Evolutionary conservation across 1,140 invertebrate species (phyloP), one percentile per base, ranked within the genome.

Genomic region (Cephus cinctus): DNA sequence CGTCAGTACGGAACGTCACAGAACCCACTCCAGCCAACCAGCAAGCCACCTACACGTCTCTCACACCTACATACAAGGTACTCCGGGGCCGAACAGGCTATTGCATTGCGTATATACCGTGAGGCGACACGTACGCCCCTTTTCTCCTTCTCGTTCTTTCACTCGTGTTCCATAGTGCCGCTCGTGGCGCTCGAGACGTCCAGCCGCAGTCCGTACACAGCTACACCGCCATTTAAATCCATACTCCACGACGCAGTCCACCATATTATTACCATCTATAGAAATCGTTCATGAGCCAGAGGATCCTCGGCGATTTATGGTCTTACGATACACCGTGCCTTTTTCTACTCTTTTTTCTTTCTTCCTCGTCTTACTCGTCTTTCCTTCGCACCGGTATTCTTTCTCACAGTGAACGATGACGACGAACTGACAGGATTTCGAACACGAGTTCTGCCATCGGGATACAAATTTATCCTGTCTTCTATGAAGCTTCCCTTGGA

Each of bases 221-320:
- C 25, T 15, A 20, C 31, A 32, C 44, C 54, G 46, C 51, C 46
- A 54, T 56, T 56, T 53, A 46, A 53, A 56, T 54, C 51, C 45
- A 43, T 36, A 36, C 34, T 36, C 34, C 15, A 8, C 14, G 19
- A 18, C 34, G 9, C 34, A 9, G 34, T 36, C 34, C 34, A 36
- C 14, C 34, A 18, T 36, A 61, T 61, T 61, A 61, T 36, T 61
- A 52, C 55, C 59, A 52, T 61, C 52, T 57, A 55, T 61, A 56
- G 58, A 54, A 58, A 47, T 57, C 46, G 55, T 47, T 51, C 23
- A 40, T 35, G 52, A 45, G 34, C 34, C 34, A 18, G 14, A 18
- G 34, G 34, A 39, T 45, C 34, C 31, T 30, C 49, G 38, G 45
- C 59, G 57, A 60, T 60, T 60, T 60, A 60, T 55, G 57, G 19